Evolutionary conservation across 2,797 vertebrate genomes (phyloP), one percentile per base, ranked within the genome.

Genomic region (Enteromius anoplus): DNA sequence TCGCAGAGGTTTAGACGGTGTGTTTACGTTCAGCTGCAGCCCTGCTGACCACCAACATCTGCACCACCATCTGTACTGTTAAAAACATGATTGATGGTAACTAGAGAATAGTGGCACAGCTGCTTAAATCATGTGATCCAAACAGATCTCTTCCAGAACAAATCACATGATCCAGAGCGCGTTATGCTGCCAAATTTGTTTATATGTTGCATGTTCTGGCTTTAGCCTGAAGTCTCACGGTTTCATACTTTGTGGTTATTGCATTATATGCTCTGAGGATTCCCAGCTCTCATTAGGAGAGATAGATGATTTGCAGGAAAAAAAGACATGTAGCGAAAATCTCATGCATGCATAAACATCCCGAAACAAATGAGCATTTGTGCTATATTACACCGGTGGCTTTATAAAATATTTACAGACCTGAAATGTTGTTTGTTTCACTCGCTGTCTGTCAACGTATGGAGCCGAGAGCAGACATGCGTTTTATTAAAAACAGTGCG

Each of bases 191-290:
- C 26, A 70, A 60, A 77, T 83, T 29, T 83, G 81, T 70, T 55
- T 70, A 4, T 40, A 70, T n/a, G 14, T 78, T 29, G 37, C 29
- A 64, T 49, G 53, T 71, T 82, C 21, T 53, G 65, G 40, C 65
- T 70, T 11, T 37, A 78, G 75, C 82, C 65, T 19, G 40, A 78
- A 71, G 65, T 69, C 62, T 60, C 37, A 0, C 65, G 40, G 75
- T 83, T 78, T 83, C 66, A 78, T 78, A 78, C 75, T 34, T 32
- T 71, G 51, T 83, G 75, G 26, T 78, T 83, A 83, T 83, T 83
- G 82, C 65, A 83, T 83, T 83, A 78, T 78, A 58, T 49, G 82
- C 82, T 71, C 11, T 0, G 55, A 77, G 65, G 75, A 78, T 78
- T 71, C 53, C 75, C 53, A 45, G 21, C 65, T 78, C 82, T 71